A percentile compares a stretch with the other conserved stretches of the same genome.
Conservation (phyloP, 2,113 vertebrate genomes). For the Mionectes macconnelli region DNA sequence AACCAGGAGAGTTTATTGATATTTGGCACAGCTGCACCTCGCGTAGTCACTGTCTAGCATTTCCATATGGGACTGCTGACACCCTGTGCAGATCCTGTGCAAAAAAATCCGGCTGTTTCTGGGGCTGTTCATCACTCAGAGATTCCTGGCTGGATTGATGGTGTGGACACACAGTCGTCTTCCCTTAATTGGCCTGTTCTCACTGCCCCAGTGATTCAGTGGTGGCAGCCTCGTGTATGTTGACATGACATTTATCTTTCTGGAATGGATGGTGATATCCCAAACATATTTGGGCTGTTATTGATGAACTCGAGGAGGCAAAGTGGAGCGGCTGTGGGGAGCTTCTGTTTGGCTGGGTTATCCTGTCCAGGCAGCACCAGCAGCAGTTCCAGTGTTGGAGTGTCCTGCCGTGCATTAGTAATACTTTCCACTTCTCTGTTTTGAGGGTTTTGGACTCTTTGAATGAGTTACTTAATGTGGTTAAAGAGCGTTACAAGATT, state of each 20-base stretch:
- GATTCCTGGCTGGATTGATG: not conserved
- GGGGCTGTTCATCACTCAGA: not conserved
- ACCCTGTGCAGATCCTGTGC: not conserved
- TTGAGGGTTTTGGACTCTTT: not conserved
- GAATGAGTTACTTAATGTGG: not conserved
- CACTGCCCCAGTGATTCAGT: not conserved
- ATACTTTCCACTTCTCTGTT: not conserved
- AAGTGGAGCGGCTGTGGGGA: not conserved
- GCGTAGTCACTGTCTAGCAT: not conserved
- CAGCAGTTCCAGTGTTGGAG: not conserved
- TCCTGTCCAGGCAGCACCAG: not conserved
- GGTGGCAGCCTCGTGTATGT: not conserved
- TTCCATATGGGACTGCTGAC: constrained; percentile 18
- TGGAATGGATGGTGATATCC: not conserved
- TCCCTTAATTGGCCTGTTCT: not conserved
- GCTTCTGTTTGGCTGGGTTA: not conserved
- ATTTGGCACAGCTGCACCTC: not conserved
- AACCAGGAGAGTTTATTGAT: not conserved
- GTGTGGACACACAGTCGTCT: not conserved
- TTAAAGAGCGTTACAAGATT: not conserved
- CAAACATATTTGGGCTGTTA: constrained; percentile 15
- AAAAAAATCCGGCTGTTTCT: not conserved
- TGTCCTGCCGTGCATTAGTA: not conserved
- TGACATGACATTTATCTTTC: constrained; percentile 4
- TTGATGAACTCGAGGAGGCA: not conserved